Evolutionary conservation across 1,140 invertebrate genomes (phyloP).

Genomic region (Lamellibrachia luymesi): DNA sequence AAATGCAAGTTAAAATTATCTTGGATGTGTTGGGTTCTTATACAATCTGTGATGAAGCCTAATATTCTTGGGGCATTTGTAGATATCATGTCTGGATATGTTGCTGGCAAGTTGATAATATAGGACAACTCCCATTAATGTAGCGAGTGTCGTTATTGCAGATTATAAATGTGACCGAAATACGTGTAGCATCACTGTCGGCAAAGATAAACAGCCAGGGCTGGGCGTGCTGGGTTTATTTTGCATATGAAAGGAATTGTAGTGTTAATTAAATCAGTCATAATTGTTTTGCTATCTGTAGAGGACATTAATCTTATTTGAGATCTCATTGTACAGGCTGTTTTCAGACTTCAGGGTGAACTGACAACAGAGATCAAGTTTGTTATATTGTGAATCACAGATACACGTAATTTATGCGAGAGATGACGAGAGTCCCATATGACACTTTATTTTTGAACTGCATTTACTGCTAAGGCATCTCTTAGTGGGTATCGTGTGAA

Average conservation of each 20-base stretch:
- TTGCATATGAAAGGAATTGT: not conserved
- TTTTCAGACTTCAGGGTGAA: not conserved
- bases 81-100: not conserved
- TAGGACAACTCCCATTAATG: not conserved
- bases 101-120: not conserved
- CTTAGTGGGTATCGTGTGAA: conserved; percentile 1
- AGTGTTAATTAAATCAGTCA: not conserved
- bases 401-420: not conserved
- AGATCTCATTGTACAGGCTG: not conserved
- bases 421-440: not conserved
- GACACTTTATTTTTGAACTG: conserved; percentile 5
- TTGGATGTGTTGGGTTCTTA: not conserved
- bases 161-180: not conserved
- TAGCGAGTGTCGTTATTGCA: not conserved
- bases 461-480: not conserved
- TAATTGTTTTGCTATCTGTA: not conserved
- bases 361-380: not conserved
- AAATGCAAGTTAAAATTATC: not conserved
- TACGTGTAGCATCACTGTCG: not conserved
- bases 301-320: conserved; percentile 5
- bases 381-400: conserved; percentile 5
- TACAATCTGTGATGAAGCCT: not conserved
- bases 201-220: not conserved
- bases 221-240: not conserved
- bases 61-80: not conserved